These are phyloP conservation scores for Drosophila phalerata DNA, from an alignment of 2,888 invertebrate genomes.

Conservation along the genomic window DNA sequence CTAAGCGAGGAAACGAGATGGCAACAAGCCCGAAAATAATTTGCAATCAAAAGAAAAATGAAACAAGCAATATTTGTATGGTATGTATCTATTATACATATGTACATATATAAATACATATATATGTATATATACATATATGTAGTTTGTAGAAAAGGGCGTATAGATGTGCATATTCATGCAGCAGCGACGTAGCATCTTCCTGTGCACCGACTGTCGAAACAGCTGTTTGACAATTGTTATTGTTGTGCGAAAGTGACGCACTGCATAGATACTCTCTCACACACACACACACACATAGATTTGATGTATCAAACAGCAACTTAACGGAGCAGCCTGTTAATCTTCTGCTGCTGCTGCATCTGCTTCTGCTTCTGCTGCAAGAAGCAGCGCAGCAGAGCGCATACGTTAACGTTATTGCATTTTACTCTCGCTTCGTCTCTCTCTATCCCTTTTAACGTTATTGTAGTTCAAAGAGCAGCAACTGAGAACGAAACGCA, in stretches of 20 bases:
- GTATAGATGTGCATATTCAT: slow-evolving; percentile 18
- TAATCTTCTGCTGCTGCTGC: slow-evolving; percentile 6
- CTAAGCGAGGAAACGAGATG: slow-evolving; percentile 49
- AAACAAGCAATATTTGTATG: slow-evolving; percentile 11
- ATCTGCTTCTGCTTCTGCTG: slow-evolving; percentile 7
- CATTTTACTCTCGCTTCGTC: slow-evolving; percentile 6
- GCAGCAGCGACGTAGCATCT: slow-evolving; percentile 14
- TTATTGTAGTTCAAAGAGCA: slow-evolving; percentile 10
- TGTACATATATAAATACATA: not conserved
- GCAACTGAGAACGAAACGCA: not conserved
- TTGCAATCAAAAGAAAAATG: slow-evolving; percentile 43
- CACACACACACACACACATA: not conserved
- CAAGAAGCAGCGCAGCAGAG: slow-evolving; percentile 7
- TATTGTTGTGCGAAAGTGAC: slow-evolving; percentile 25
- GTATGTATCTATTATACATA: not conserved
- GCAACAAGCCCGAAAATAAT: slow-evolving; percentile 31
- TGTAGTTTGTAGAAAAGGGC: slow-evolving; percentile 8
- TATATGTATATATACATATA: not conserved
- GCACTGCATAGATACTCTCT: slow-evolving; percentile 7
- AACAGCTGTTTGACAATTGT: slow-evolving; percentile 66
- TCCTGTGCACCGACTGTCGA: slow-evolving; percentile 34
- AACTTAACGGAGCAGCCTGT: not conserved
- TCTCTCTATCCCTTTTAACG: not conserved
- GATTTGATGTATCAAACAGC: slow-evolving; percentile 3
- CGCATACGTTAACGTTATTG: slow-evolving; percentile 30